Base-by-base conservation (phyloP, 2,888 invertebrate species). In the Sesia apiformis region DNA sequence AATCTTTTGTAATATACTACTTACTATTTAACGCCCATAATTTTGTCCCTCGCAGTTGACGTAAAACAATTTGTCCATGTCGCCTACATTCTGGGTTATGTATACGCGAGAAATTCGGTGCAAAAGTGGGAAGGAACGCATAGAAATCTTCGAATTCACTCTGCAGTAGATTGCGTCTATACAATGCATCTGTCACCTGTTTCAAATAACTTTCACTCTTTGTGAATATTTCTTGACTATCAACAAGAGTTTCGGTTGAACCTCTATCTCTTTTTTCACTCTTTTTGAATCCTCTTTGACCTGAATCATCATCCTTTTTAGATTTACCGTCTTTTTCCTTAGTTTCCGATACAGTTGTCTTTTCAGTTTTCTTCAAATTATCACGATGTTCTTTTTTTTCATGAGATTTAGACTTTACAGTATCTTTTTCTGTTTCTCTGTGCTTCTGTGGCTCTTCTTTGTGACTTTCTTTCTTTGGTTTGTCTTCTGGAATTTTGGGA, bases 1-100 rank as follows among this genome's bases (percentile, higher is more conserved):
- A 50, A 39, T 6, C 53, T 52, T n/a, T n/a, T n/a, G n/a, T n/a
- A n/a, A n/a, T n/a, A n/a, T 46, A 52, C n/a, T 64, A 90, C 92
- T 91, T 86, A 94, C 94, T 94, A 80, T 93, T 93, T 63, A 94
- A 77, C 56, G 94, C 93, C 94, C 94, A 94, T 62, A 94, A 70
- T 78, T 93, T 93, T 58, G 92, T 90, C 55, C 93, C 93, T 40
- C 93, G 91, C 67, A 94, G 77, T 77, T 94, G 93, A 60, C 93
- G 87, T 62, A 93, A 81, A 63, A 93, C 91, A 66, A 94, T 92
- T 76, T 92, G 92, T 56, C 94, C 91, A 62, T 94, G 94, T 70
- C 92, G 91, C 63, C 92, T 91, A 82, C 94, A 94, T 74, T 92
- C 91, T 52, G 90, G 82, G 70, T 92, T 91, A 69, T 91, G 90